Conservation (phyloP, 2,113 vertebrate species). For the Calidris pygmaea region DNA sequence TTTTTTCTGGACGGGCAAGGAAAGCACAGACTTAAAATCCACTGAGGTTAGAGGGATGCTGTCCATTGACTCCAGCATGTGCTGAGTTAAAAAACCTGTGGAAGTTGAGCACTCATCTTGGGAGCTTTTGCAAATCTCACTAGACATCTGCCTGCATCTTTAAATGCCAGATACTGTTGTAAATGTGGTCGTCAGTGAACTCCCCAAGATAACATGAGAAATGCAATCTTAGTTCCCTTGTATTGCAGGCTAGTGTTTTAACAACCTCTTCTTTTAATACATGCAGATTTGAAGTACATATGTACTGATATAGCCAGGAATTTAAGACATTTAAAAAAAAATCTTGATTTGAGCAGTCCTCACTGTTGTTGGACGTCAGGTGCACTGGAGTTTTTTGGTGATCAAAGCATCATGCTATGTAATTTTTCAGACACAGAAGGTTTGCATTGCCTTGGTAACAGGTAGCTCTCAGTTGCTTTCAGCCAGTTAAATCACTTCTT, state of each 20-base stretch:
- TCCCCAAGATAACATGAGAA: background rate
- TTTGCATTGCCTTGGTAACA: constrained; percentile 12
- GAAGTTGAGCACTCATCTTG: background rate
- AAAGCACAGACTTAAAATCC: background rate
- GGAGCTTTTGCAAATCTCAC: background rate
- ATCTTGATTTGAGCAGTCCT: background rate
- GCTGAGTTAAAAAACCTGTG: background rate
- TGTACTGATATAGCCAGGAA: background rate
- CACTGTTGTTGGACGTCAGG: background rate
- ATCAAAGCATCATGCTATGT: background rate
- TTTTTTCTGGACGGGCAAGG: background rate
- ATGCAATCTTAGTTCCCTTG: background rate
- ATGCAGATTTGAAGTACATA: background rate
- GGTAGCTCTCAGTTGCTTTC: background rate
- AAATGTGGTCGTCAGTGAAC: background rate
- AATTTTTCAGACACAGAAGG: background rate
- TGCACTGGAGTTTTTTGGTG: background rate
- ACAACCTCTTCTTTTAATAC: background rate
- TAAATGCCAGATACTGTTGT: background rate
- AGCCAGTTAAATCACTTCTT: background rate
- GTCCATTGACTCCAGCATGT: background rate
- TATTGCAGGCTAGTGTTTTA: background rate
- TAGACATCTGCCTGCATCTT: background rate
- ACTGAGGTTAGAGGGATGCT: background rate
- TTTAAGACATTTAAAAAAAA: background rate